Base-by-base conservation (phyloP, 2,113 vertebrate species). In the Notarius lentiginosus region DNA sequence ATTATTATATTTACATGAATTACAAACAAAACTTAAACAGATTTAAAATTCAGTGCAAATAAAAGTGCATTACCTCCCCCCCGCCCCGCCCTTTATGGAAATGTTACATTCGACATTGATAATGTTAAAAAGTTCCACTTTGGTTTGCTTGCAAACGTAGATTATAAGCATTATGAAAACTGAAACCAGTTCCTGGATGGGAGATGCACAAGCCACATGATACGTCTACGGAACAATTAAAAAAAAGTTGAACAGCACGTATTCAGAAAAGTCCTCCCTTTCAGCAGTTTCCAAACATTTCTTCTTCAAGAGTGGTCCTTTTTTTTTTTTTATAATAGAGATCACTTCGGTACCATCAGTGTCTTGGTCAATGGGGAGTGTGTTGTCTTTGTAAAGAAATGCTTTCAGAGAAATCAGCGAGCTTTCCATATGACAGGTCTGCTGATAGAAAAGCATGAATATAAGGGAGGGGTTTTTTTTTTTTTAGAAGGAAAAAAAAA, bases 321-420 rank as follows among this genome's bases (percentile, higher is more conserved):
- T 83, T 58, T 60, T 61, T 79, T 83, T 77, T 56, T 58, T 30
- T 70, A 49, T 77, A 86, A 61, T 10, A 11, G 76, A 61, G 68
- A 85, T 88, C 87, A 83, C 72, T 72, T 73, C 20, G 27, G 76
- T 84, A 83, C 53, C 63, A 77, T 56, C 85, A 86, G 49, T 86
- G 73, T 92, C 91, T 90, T 84, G 79, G 76, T 87, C 89, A 79
- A 53, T 73, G 90, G 91, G 93, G 81, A 87, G 89, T 90, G 85
- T 91, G 91, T 93, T 92, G 90, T 93, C 91, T 94, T 94, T 93
- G 90, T 93, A 93, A 91, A 92, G 88, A 89, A 84, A 92, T 91
- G 91, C 86, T 88, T 90, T 91, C 87, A 90, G 90, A 90, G 89
- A 90, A 92, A 92, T 92, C 92, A 93, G 92, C 92, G 93, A 89